Conservation (phyloP, 2,797 vertebrate species). For the Channallabes apus region DNA sequence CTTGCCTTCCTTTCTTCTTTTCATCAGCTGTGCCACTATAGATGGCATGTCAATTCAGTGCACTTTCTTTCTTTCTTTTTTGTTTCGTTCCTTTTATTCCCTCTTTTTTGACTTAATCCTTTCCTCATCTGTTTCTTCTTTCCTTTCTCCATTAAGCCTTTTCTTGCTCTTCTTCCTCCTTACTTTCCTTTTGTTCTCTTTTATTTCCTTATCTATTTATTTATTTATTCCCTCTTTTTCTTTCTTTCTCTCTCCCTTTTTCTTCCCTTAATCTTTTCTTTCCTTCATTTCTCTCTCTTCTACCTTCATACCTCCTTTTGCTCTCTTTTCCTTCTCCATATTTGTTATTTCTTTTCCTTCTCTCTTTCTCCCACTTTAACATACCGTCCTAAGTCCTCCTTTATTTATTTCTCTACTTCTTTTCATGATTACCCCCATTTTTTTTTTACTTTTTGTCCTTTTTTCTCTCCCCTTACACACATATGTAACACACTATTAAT, state of each 20-base stretch:
- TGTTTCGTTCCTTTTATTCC: no score
- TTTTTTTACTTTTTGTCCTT: background rate
- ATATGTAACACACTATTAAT: background rate
- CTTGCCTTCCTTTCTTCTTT: background rate
- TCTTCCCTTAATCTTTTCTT: background rate
- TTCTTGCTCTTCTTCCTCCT: background rate
- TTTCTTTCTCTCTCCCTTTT: no score
- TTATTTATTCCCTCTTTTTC: no score
- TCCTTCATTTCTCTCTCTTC: background rate
- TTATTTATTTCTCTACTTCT: background rate
- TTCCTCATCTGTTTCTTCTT: background rate
- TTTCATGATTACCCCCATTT: background rate
- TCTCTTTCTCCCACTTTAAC: background rate
- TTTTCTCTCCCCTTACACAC: background rate
- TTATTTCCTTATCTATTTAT: background rate
- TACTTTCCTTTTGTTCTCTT: background rate
- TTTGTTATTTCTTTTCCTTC: background rate
- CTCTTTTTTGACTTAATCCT: background rate
- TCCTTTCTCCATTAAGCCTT: background rate
- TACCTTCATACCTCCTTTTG: background rate
- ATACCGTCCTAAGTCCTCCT: background rate
- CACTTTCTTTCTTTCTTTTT: background rate
- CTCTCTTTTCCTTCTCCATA: no score
- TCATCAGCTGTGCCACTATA: slow-evolving; percentile 84
- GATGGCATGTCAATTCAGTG: slow-evolving; percentile 86